A percentile compares a stretch with the other conserved stretches of the same genome.
phyloP scores from a whole-genome alignment of 2,113 vertebrate genomes.

The Thamnaconus septentrionalis region DNA sequence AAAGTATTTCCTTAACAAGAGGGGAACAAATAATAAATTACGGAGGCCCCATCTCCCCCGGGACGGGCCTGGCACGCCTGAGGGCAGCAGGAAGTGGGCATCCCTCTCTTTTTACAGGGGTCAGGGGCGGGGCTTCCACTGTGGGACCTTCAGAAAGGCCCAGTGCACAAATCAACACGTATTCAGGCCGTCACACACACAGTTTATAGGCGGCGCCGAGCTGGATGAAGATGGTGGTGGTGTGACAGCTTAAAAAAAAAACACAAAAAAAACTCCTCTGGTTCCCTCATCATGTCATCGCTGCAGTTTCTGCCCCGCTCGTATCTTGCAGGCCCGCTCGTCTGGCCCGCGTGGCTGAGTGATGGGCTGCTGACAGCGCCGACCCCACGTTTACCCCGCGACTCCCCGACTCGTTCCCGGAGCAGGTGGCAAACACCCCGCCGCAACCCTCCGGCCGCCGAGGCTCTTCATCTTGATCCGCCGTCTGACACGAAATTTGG shows the following conservation, averaged over 20 bases:
- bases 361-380: slow-evolving; percentile 67
- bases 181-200: not conserved
- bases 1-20: slow-evolving; percentile 77
- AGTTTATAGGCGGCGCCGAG: slow-evolving; percentile 17
- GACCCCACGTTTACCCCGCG: slow-evolving; percentile 58
- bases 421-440: slow-evolving; percentile 63
- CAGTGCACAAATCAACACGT: slow-evolving; percentile 6
- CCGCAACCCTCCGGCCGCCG: not conserved
- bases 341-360: slow-evolving; percentile 52
- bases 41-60: slow-evolving; percentile 50
- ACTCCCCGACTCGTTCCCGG: slow-evolving; percentile 33
- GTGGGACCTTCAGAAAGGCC: slow-evolving; percentile 48
- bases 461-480: slow-evolving; percentile 11
- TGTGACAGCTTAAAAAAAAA: slow-evolving; percentile 25
- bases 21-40: slow-evolving; percentile 73
- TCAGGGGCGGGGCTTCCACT: slow-evolving; percentile 31
- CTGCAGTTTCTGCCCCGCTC: slow-evolving; percentile 44
- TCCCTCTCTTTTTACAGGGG: slow-evolving; percentile 64
- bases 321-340: slow-evolving; percentile 39
- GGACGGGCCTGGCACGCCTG: slow-evolving; percentile 52
- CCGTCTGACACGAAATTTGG: not conserved
- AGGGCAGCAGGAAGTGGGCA: slow-evolving; percentile 66
- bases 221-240: slow-evolving; percentile 47
- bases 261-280: not conserved
- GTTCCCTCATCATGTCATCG: slow-evolving; percentile 60